Conservation (phyloP, 2,797 vertebrate species). For the Antennarius maculatus region DNA sequence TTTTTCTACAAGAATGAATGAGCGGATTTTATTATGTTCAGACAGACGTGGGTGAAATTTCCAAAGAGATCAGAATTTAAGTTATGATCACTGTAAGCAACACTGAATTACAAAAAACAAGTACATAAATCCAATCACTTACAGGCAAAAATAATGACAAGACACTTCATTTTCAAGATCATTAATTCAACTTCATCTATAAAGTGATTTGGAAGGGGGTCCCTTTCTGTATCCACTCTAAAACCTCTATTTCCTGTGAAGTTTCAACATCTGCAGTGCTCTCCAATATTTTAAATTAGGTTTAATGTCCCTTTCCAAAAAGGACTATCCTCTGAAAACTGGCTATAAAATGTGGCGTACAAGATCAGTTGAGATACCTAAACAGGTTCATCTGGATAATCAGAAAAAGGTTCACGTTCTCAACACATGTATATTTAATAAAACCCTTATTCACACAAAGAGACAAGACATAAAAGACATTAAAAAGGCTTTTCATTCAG, state of each 20-base stretch:
- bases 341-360: conserved; percentile 17
- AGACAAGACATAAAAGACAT: conserved; percentile 5
- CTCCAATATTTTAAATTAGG: conserved; percentile 21
- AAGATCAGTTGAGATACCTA: conserved; percentile 29
- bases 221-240: conserved; percentile 63
- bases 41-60: not conserved
- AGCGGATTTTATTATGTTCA: not conserved
- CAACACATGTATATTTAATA: conserved; percentile 8
- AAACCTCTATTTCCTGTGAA: conserved; percentile 5
- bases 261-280: conserved; percentile 41
- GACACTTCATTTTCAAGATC: not conserved
- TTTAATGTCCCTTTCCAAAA: conserved; percentile 28
- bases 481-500: conserved; percentile 25
- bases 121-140: not conserved
- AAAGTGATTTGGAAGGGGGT: conserved; percentile 8
- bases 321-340: conserved; percentile 23
- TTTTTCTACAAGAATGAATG: not conserved
- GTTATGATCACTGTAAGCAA: conserved; percentile 1
- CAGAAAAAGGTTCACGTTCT: conserved; percentile 8
- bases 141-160: not conserved
- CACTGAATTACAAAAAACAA: not conserved
- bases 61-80: conserved; percentile 12
- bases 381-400: conserved; percentile 22
- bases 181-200: not conserved
- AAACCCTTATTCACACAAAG: conserved; percentile 4